Evolutionary conservation across 2,797 vertebrate species (phyloP).

Genomic region (Coranthus polyacanthus): DNA sequence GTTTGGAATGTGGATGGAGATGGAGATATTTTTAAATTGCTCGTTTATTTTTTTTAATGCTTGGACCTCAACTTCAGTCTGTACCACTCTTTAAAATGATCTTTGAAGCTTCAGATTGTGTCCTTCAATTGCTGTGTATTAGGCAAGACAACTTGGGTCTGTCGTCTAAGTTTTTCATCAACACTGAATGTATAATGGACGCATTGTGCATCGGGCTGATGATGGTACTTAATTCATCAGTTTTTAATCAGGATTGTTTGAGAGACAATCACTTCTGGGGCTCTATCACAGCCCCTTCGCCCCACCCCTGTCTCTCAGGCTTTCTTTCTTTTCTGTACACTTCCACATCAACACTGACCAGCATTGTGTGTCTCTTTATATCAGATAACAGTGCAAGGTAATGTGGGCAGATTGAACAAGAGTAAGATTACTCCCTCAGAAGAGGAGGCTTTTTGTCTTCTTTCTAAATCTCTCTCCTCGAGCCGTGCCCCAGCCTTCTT

Average conservation of each 20-base stretch:
- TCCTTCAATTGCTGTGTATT: too few relatives aligned
- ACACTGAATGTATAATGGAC: constrained; percentile 13
- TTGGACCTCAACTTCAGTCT: too few relatives aligned
- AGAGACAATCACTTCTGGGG: constrained; percentile 55
- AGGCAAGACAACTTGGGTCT: too few relatives aligned
- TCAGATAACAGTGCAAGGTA: constrained; percentile 72
- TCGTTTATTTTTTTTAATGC: too few relatives aligned
- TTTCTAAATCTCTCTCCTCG: constrained; percentile 66
- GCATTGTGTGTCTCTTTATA: constrained; percentile 77
- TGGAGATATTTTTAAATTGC: too few relatives aligned
- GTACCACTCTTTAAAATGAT: too few relatives aligned
- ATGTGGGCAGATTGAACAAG: constrained; percentile 69
- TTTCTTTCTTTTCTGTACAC: constrained; percentile 42
- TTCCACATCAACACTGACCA: constrained; percentile 73
- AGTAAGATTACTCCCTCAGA: constrained; percentile 76
- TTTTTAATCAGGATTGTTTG: constrained; percentile 70
- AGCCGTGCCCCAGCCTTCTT: constrained; percentile 73
- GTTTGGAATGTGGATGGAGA: too few relatives aligned
- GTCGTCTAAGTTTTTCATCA: constrained; percentile 18
- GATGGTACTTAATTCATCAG: constrained; percentile 54
- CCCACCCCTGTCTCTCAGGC: constrained; percentile 34
- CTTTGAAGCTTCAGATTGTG: too few relatives aligned
- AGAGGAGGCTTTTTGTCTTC: constrained; percentile 78
- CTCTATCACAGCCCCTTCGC: constrained; percentile 43
- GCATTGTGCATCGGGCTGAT: constrained; percentile 11